Conservation (phyloP, 2,888 invertebrate species). For the Hermaeophaga mercurialis region DNA sequence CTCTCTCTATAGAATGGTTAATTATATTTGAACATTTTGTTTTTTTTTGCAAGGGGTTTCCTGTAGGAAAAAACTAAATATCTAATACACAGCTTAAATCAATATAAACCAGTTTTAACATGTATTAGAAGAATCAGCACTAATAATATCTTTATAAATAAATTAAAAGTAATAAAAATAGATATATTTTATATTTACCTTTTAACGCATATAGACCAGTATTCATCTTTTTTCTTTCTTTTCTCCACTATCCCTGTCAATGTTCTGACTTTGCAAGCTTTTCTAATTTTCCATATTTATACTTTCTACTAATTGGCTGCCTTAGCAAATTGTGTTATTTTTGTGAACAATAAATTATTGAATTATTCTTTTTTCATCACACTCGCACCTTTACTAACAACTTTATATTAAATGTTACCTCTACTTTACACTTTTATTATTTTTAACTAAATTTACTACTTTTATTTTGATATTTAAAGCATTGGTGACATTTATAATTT, state of each 20-base stretch:
- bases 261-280: slow-evolving; percentile 25
- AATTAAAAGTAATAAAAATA: background rate
- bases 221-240: slow-evolving; percentile 14
- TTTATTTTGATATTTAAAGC: slow-evolving; percentile 2
- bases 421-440: slow-evolving; percentile 1
- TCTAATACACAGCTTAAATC: too few relatives aligned
- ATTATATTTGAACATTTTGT: too few relatives aligned
- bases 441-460: too few relatives aligned
- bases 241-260: slow-evolving; percentile 20
- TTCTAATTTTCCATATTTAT: slow-evolving; percentile 18
- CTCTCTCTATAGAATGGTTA: too few relatives aligned
- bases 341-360: slow-evolving; percentile 15
- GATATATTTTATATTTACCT: background rate
- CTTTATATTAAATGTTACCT: slow-evolving; percentile 5
- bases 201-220: background rate
- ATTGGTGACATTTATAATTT: slow-evolving; percentile 4
- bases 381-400: slow-evolving; percentile 23
- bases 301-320: slow-evolving; percentile 28
- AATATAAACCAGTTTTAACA: too few relatives aligned
- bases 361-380: slow-evolving; percentile 17
- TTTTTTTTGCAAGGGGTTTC: too few relatives aligned
- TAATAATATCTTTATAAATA: too few relatives aligned
- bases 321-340: slow-evolving; percentile 23
- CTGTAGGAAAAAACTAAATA: too few relatives aligned
- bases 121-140: too few relatives aligned